Base-by-base conservation (phyloP, 2,797 vertebrate species). In the Takifugu rubripes region DNA sequence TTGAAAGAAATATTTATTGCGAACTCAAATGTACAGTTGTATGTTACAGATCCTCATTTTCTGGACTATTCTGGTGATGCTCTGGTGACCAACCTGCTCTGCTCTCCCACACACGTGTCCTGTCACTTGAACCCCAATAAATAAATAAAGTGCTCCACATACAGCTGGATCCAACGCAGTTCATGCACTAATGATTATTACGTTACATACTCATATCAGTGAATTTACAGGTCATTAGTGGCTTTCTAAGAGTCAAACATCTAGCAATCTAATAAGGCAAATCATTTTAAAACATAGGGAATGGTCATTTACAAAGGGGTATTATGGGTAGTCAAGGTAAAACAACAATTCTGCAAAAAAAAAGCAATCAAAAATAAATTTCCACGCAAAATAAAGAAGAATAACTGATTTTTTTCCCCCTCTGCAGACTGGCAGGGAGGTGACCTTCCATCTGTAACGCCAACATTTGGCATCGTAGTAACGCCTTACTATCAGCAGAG, bases 111-210 rank as follows among this genome's bases (percentile, higher is more conserved):
- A 49, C 2, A 45, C 14, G 1, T 33, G 27, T 17, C 21, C 43
- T 26, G 31, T 25, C 5, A 5, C 15, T 14, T 33, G 21, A 68
- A 81, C 73, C 78, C 67, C 85, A 90, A 91, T 90, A 91, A 91
- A 91, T 92, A 91, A 90, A 91, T 90, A 90, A 91, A 90, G 88
- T 90, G 87, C 83, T 88, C 84, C 79, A 81, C 83, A 76, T 81
- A 88, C 78, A 85, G 70, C 70, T 81, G 78, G 77, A 84, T 78
- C 77, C 59, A 45, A 75, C 72, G 79, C 71, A 72, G 51, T 74
- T 60, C 70, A 77, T 66, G 72, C 66, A 52, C 77, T 82, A 79
- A 59, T 56, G 68, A 59, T 68, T 81, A 70, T 84, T 84, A 70
- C 36, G 68, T 67, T 12, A 14, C 36, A 40, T 44, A 72, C 59